Evolutionary conservation across 2,888 invertebrate species (phyloP), one percentile per base, ranked within the genome.

Genomic region (Aphidius colemani): DNA sequence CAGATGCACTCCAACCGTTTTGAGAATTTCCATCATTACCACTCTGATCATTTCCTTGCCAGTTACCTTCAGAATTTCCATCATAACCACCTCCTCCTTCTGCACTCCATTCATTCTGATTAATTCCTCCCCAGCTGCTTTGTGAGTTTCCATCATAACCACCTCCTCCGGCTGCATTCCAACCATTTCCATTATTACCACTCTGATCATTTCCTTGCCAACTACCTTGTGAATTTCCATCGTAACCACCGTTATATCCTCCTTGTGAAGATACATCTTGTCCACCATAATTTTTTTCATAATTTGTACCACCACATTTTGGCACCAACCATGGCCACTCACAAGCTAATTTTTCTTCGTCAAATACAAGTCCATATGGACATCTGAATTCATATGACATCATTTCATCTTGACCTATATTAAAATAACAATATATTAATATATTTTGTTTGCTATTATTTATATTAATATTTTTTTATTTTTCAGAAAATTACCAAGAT

Each of bases 301-400:
- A 82, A 7, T 84, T 86, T 48, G 85, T 84, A 69, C 84, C 84
- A 0, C 86, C 86, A 70, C 89, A 90, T 8, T 85, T 85, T 0
- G 88, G 88, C 30, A 92, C 91, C 61, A 89, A 77, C 91, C 92
- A 92, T 0, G 92, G 89, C 92, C 92, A 93, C 80, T 92, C 91
- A 76, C 93, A 93, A 65, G 89, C 84, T 3, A 91, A 84, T 40
- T 86, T 85, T 0, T 84, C 84, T 58, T 91, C 89, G 74, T 93
- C 92, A 79, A 91, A 93, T 7, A 90, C 91, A 13, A 93, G 84
- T 0, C 91, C 91, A 78, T 89, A 92, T 0, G 93, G 93, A 75
- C 92, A 93, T 58, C 91, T 87, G 84, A 93, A 93, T 83, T 93
- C 92, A 82, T 91, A 93, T 0, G 92, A 90, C 0, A 88, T 87